Evolutionary conservation across 2,888 invertebrate species (phyloP), one percentile per base, ranked within the genome.

Genomic region (Keiferia lycopersicella): DNA sequence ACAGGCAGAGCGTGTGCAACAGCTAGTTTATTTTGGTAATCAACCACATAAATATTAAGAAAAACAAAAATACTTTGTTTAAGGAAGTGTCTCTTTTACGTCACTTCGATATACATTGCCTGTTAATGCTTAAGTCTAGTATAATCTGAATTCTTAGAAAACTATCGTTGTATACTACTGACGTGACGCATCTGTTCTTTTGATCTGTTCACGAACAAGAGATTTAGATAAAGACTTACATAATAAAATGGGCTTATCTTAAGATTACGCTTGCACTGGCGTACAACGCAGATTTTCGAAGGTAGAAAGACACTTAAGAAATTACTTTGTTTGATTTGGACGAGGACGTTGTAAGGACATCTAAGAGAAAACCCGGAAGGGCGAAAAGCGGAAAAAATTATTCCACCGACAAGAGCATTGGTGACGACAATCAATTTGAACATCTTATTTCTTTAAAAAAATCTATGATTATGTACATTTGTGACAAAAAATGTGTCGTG

Each of bases 61-160:
- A 26, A 30, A 12, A 30, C 22, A 22, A 26, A 56, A 22, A 56
- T 51, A 30, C n/a, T 20, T 53, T 30, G 30, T 30, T 53, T 53
- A 53, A 14, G 56, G 56, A 56, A 56, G 56, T 56, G 6, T 30
- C n/a, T 26, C 14, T 11, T 20, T 16, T 50, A 20, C 56, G 56
- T 56, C 53, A 56, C 34, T 56, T 56, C 10, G 0, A 4, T 12
- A 30, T 56, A n/a, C 30, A 30, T 1, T n/a, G 56, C 56, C 7
- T 56, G 8, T 7, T 56, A 0, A 0, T 56, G n/a, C n/a, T 10
- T 2, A 2, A 12, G 22, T 41, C 12, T 7, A n/a, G n/a, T n/a
- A 51, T 20, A 30, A 56, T n/a, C 22, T 56, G 26, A 26, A 14
- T 14, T n/a, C 34, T 14, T n/a, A 30, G 12, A 56, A n/a, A 56